Evolutionary conservation across 2,113 vertebrate species (phyloP).

Genomic region (Gorilla gorilla): DNA sequence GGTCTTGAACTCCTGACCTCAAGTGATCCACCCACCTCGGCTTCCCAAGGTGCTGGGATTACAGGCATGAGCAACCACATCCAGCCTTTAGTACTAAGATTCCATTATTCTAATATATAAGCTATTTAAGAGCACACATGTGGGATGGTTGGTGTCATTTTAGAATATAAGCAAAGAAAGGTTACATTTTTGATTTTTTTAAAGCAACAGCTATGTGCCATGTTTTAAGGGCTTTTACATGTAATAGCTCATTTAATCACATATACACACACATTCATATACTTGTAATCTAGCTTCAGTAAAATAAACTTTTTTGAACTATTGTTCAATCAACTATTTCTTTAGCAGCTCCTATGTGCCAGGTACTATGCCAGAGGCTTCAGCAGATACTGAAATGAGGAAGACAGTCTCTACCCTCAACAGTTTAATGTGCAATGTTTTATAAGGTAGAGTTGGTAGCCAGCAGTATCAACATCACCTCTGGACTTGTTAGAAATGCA

Average conservation of each 20-base stretch:
- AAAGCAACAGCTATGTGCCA: neutral
- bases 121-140: neutral
- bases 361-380: neutral
- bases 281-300: neutral
- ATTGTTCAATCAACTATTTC: neutral
- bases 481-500: neutral
- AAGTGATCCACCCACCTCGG: too few species aligned
- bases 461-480: neutral
- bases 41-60: too few species aligned
- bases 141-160: neutral
- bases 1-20: too few species aligned
- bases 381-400: neutral
- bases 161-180: conserved; percentile 18
- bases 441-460: neutral
- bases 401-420: neutral
- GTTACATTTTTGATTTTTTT: neutral
- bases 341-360: neutral
- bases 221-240: conserved; percentile 4
- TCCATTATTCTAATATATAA: neutral
- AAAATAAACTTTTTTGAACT: conserved; percentile 38
- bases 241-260: neutral
- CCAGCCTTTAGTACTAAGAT: neutral
- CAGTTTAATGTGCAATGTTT: neutral
- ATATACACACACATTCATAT: neutral
- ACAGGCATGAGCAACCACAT: too few species aligned